Conservation (phyloP, 1,140 invertebrate species). For the Lasioglossum baleicum region DNA sequence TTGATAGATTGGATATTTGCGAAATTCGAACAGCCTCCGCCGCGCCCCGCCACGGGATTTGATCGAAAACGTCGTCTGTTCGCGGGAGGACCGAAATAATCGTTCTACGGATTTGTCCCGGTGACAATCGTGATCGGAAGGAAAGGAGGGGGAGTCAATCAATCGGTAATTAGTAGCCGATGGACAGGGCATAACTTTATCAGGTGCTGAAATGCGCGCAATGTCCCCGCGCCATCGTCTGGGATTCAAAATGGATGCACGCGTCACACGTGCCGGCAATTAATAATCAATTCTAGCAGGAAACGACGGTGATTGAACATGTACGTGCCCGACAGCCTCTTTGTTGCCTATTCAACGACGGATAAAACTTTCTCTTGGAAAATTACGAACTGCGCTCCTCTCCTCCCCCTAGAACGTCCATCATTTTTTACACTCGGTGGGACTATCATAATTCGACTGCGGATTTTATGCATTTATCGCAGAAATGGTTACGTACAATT, state of each 20-base stretch:
- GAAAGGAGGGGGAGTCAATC: slow-evolving; percentile 52
- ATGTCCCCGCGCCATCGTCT: slow-evolving; percentile 45
- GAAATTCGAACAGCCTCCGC: not conserved
- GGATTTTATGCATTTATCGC: too few species aligned
- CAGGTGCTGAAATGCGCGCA: slow-evolving; percentile 53
- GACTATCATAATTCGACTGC: too few species aligned
- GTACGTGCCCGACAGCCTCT: slow-evolving; percentile 56
- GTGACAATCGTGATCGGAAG: slow-evolving; percentile 11
- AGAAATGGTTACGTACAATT: too few species aligned
- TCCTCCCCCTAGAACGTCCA: not conserved
- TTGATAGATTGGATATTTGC: not conserved
- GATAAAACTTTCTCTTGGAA: slow-evolving; percentile 36
- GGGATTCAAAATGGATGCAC: slow-evolving; percentile 53
- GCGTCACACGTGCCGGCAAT: slow-evolving; percentile 54
- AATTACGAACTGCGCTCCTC: not conserved
- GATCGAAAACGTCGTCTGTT: too few species aligned
- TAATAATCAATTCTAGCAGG: slow-evolving; percentile 61
- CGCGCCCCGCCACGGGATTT: too few species aligned
- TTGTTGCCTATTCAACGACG: slow-evolving; percentile 51
- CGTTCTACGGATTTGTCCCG: slow-evolving; percentile 33
- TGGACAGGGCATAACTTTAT: slow-evolving; percentile 61
- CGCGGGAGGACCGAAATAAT: not conserved
- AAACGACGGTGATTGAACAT: slow-evolving; percentile 52
- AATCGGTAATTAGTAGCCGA: slow-evolving; percentile 62
- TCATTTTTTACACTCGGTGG: too few species aligned